Base-by-base conservation (phyloP, 2,797 vertebrate species). In the Sebastes steindachneri region DNA sequence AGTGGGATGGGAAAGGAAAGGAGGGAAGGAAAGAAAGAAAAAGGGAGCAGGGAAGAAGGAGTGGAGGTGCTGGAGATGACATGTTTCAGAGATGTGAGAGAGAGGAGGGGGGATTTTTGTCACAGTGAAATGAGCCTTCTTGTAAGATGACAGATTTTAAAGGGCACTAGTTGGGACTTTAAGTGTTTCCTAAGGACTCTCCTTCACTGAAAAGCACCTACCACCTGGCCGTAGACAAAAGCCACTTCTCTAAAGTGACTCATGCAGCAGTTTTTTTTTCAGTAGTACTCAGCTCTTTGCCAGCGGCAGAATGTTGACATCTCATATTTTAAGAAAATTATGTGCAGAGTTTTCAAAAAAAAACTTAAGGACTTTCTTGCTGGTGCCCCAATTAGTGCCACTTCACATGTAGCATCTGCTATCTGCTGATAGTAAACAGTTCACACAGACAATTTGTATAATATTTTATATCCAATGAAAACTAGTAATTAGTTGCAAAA, bases 111-210 rank as follows among this genome's bases (percentile, higher is more conserved):
- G 69, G 55, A n/a, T 12, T 37, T 73, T 54, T 77, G 65, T 75
- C 80, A 71, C 62, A 60, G 75, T 60, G 60, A 78, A 86, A 73
- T 58, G 51, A 79, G 60, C 41, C 62, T 83, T 75, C 73, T 83
- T 79, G 59, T 72, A 73, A 77, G 64, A 81, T 77, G 76, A 77
- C 79, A 68, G 41, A 69, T 90, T 66, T 86, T 79, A 76, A 88
- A 73, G 75, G 73, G 76, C 60, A 31, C 68, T 67, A 71, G 73
- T 79, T 84, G 41, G 72, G 17, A 23, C 54, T 77, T 6, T 66
- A 79, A 89, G 88, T 77, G 58, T 77, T 88, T 85, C 78, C 58
- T 73, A 67, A 91, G 86, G 66, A 85, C 57, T 70, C 59, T 63
- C 21, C 33, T 68, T 68, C 9, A 78, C 57, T 70, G 10, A 76